Evolutionary conservation across 2,888 invertebrate species (phyloP).

Genomic region (Amitus sp.): DNA sequence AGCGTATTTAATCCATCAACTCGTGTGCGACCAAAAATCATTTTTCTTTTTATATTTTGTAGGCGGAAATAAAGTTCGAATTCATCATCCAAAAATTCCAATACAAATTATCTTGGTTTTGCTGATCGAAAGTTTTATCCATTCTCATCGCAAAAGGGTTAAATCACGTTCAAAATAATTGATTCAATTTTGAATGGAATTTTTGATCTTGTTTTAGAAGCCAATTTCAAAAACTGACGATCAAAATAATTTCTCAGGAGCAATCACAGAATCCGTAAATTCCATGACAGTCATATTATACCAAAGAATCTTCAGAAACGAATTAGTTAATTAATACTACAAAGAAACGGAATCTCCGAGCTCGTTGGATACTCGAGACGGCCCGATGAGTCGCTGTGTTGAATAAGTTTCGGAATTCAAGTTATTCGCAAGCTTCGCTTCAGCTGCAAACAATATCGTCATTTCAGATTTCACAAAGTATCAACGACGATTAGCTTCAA

Average conservation of each 20-base stretch:
- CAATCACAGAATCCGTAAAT: too few species aligned
- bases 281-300: too few species aligned
- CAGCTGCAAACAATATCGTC: conserved; percentile 13
- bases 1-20: too few species aligned
- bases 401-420: conserved; percentile 26
- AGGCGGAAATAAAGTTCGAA: too few species aligned
- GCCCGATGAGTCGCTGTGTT: conserved; percentile 29
- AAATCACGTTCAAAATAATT: too few species aligned
- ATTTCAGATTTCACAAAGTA: conserved; percentile 5
- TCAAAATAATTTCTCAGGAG: background rate
- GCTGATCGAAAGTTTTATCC: too few species aligned
- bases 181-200: too few species aligned
- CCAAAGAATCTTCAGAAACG: conserved; percentile 18
- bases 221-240: background rate
- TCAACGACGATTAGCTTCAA: conserved; percentile 15
- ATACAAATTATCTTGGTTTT: too few species aligned
- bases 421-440: conserved; percentile 9
- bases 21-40: conserved; percentile 17
- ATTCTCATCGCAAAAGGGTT: too few species aligned
- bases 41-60: conserved; percentile 24
- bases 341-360: conserved; percentile 21
- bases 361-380: conserved; percentile 32
- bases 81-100: too few species aligned
- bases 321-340: conserved; percentile 34
- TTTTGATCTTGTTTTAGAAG: too few species aligned